Evolutionary conservation across 2,888 invertebrate species (phyloP).

Genomic region (Stenodema calcarata): DNA sequence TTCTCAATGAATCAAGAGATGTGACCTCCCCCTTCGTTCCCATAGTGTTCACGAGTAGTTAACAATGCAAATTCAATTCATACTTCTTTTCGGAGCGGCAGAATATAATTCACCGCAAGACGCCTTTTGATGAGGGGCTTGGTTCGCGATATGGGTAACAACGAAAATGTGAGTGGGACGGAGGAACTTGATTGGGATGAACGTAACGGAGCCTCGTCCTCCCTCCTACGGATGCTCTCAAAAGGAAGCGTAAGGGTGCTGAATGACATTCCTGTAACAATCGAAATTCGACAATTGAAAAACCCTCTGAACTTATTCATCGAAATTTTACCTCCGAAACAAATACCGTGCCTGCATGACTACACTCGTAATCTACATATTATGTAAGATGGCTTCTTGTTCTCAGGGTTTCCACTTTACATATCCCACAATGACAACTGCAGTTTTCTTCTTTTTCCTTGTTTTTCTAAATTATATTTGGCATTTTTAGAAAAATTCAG

Average conservation of each 20-base stretch:
- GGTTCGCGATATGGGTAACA: slow-evolving; percentile 1
- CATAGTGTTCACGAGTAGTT: neutral
- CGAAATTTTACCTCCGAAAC: too few species aligned
- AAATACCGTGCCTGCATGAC: too few species aligned
- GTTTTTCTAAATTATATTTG: too few species aligned
- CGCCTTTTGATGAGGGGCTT: slow-evolving; percentile 31
- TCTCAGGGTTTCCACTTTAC: too few species aligned
- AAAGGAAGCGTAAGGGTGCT: neutral
- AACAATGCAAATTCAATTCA: slow-evolving; percentile 37
- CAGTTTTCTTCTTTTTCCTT: too few species aligned
- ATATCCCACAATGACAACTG: too few species aligned
- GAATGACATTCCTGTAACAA: neutral
- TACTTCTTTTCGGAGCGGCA: neutral
- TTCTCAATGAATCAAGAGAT: slow-evolving; percentile 25
- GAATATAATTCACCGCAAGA: slow-evolving; percentile 21
- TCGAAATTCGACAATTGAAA: too few species aligned
- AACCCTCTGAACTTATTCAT: too few species aligned
- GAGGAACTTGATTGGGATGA: neutral
- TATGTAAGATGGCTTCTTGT: too few species aligned
- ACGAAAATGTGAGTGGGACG: neutral
- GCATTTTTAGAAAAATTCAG: too few species aligned
- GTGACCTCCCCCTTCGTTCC: neutral
- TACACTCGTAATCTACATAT: too few species aligned
- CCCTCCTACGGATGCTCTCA: neutral
- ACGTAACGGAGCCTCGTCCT: slow-evolving; percentile 7